Evolutionary conservation across 2,113 vertebrate species (phyloP).

Genomic region (Bostrychus sinensis): DNA sequence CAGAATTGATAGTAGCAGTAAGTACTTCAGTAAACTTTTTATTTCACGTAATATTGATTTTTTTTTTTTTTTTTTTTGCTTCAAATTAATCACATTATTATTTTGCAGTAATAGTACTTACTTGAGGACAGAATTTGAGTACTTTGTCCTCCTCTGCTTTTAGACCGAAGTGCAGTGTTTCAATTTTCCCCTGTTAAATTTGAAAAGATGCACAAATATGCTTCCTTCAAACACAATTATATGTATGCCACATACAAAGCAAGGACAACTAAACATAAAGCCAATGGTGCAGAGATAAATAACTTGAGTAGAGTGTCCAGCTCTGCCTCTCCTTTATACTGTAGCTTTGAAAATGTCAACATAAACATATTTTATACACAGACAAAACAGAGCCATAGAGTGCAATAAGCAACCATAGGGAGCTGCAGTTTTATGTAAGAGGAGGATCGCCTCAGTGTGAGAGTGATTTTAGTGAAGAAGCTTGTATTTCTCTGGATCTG

Average conservation of each 20-base stretch:
- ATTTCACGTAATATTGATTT: no score
- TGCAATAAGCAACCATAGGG: background rate
- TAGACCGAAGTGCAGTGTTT: slow-evolving; percentile 1
- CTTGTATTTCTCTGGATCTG: background rate
- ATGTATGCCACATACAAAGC: slow-evolving; percentile 2
- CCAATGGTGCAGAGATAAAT: background rate
- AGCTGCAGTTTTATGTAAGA: background rate
- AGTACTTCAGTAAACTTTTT: no score
- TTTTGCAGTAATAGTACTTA: background rate
- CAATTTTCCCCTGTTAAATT: background rate
- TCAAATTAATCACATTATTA: background rate
- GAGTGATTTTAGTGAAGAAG: slow-evolving; percentile 8
- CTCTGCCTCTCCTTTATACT: background rate
- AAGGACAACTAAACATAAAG: background rate
- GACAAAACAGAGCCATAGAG: slow-evolving; percentile 9
- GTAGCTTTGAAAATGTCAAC: slow-evolving; percentile 15
- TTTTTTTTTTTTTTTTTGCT: no score
- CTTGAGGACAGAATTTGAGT: no score
- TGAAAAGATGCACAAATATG: background rate
- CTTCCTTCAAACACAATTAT: background rate
- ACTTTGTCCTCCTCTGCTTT: no score
- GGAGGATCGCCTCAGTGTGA: slow-evolving; percentile 1
- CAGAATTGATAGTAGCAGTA: no score
- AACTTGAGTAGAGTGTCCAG: background rate
- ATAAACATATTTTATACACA: slow-evolving; percentile 17